Conservation (phyloP, 1,140 invertebrate species). For the Drosophila prosaltans region DNA sequence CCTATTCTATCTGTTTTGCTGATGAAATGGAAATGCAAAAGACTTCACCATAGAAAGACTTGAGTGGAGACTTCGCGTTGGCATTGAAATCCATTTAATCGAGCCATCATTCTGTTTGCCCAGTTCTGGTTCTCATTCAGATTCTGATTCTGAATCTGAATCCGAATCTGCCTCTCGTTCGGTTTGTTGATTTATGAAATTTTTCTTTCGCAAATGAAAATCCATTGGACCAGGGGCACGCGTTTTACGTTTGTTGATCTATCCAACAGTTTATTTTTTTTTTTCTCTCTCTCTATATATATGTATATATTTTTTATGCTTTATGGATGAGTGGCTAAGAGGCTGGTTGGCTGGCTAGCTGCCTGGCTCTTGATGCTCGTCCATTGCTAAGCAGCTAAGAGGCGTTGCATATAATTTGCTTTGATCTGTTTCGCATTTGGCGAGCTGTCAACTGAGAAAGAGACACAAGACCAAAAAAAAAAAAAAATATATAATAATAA, state of each 20-base stretch:
- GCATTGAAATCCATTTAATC: slow-evolving; percentile 80
- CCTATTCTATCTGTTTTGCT: slow-evolving; percentile 44
- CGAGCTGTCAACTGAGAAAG: slow-evolving; percentile 62
- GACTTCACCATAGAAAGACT: slow-evolving; percentile 24
- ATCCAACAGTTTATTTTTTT: slow-evolving; percentile 9
- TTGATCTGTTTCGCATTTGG: slow-evolving; percentile 80
- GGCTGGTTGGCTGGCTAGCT: slow-evolving; percentile 2
- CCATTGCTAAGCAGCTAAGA: slow-evolving; percentile 73
- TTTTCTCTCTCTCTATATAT: not conserved
- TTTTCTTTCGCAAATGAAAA: slow-evolving; percentile 71
- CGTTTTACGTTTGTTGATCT: slow-evolving; percentile 24
- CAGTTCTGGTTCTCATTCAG: slow-evolving; percentile 12
- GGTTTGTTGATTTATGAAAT: slow-evolving; percentile 79
- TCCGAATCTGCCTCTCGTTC: slow-evolving; percentile 11
- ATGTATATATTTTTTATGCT: not conserved
- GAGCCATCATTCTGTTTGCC: slow-evolving; percentile 65
- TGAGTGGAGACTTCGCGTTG: slow-evolving; percentile 37
- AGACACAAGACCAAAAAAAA: not conserved
- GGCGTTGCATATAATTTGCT: slow-evolving; percentile 80
- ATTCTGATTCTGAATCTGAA: slow-evolving; percentile 10
- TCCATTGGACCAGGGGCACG: slow-evolving; percentile 53
- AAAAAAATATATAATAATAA: too few species aligned
- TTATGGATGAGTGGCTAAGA: slow-evolving; percentile 45
- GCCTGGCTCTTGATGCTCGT: slow-evolving; percentile 30
- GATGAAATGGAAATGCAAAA: slow-evolving; percentile 76